A percentile compares a stretch with the other conserved stretches of the same genome.
phyloP scores from a whole-genome alignment of 2,888 invertebrate genomes.

The Caenorhabditis sp. region DNA sequence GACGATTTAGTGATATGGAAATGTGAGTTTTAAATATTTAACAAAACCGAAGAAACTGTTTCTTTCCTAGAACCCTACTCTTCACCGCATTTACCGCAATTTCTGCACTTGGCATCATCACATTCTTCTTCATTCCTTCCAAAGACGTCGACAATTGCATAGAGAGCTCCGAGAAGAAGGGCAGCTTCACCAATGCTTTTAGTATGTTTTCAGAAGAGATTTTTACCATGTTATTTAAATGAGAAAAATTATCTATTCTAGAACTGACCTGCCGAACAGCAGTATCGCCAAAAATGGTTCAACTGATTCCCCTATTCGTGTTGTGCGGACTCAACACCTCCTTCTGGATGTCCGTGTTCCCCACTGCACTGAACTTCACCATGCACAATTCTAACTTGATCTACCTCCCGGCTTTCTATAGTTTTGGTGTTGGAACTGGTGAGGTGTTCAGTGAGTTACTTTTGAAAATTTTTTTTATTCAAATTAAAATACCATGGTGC shows the following conservation, averaged over 20 bases:
- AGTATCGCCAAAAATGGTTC: constrained; percentile 36
- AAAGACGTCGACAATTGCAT: constrained; percentile 66
- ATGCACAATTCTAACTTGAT: constrained; percentile 51
- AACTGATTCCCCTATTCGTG: constrained; percentile 25
- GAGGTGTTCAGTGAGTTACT: constrained; percentile 64
- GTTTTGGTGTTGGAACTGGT: constrained; percentile 64
- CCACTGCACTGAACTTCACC: constrained; percentile 69
- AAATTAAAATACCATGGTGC: constrained; percentile 8
- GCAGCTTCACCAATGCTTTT: constrained; percentile 27
- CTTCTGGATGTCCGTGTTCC: constrained; percentile 70
- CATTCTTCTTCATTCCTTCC: constrained; percentile 65
- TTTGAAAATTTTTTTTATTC: background rate
- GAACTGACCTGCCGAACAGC: constrained; percentile 31
- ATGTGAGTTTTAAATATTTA: constrained; percentile 56
- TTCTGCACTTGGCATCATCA: constrained; percentile 59
- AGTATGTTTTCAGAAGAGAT: too few relatives aligned
- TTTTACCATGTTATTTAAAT: too few relatives aligned
- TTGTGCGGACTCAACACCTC: constrained; percentile 53
- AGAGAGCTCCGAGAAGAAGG: constrained; percentile 50
- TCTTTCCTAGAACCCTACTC: constrained; percentile 37
- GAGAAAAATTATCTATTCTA: too few relatives aligned
- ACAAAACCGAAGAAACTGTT: background rate
- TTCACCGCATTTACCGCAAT: constrained; percentile 66
- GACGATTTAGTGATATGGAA: constrained; percentile 62
- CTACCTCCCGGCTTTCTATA: constrained; percentile 66